A percentile compares a stretch with the other conserved stretches of the same genome.
Conservation (phyloP, 1,140 invertebrate genomes). For the Euwallacea similis region DNA sequence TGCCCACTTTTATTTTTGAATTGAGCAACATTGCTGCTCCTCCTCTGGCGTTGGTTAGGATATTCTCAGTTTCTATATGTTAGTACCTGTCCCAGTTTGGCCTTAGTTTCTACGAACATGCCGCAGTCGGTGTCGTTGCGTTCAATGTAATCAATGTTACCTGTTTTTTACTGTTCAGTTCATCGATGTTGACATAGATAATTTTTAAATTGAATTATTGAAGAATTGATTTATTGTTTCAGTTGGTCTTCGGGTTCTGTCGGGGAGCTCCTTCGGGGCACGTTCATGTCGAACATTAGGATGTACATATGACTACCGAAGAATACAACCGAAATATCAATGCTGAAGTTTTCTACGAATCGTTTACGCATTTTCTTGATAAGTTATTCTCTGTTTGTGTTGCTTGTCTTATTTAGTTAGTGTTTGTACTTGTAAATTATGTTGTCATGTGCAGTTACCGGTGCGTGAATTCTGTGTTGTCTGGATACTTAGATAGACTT, state of each 20-base stretch:
- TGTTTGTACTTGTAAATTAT: no score
- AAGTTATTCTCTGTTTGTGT: background rate
- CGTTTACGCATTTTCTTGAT: background rate
- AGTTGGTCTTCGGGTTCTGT: background rate
- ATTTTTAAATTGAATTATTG: background rate
- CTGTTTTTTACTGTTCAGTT: background rate
- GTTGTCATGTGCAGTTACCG: background rate
- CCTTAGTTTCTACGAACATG: background rate
- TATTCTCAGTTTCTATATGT: background rate
- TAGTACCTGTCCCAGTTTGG: background rate
- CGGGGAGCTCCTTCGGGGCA: background rate
- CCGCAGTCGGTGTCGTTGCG: background rate
- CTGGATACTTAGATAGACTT: background rate
- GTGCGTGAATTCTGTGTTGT: background rate
- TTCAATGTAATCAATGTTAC: background rate
- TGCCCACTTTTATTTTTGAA: background rate
- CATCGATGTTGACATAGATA: background rate
- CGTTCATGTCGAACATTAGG: background rate
- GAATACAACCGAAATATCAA: no score
- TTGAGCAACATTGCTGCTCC: background rate
- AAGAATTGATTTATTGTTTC: background rate
- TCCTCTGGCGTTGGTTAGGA: background rate
- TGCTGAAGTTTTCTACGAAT: background rate
- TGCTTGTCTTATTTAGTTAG: no score
- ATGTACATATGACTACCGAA: no score